Percentiles rank a stretch among this genome's conserved stretches.
Evolutionary conservation across 2,113 vertebrate species (phyloP).

Genomic region (Megaceryle maxima): DNA sequence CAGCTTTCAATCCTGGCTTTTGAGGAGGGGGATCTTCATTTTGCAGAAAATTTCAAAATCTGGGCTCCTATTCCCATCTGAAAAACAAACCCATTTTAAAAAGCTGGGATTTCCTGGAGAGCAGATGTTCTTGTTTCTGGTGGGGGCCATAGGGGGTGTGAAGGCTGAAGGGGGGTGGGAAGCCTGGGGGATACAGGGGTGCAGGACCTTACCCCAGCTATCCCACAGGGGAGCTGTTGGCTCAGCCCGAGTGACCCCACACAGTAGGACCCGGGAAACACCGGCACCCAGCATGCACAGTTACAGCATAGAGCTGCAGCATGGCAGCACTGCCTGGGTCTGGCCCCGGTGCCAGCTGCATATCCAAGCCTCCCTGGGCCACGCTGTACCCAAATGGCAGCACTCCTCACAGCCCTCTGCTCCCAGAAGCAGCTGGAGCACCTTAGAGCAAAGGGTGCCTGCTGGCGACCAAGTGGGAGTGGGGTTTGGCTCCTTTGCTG

Average conservation of each 20-base stretch:
- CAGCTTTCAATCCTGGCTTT: no score
- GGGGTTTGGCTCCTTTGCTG: not conserved
- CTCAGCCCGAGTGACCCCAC: not conserved
- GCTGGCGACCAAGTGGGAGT: not conserved
- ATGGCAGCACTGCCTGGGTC: not conserved
- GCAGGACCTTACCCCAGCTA: not conserved
- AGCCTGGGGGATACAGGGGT: fast-evolving
- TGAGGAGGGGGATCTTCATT: not conserved
- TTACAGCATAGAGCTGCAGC: not conserved
- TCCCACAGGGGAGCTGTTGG: not conserved
- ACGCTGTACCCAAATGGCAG: fast-evolving
- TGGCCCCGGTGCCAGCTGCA: not conserved
- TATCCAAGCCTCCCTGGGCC: not conserved
- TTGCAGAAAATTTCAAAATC: not conserved
- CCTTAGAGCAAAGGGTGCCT: not conserved
- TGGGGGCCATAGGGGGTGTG: not conserved
- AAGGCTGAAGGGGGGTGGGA: not conserved
- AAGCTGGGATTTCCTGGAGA: not conserved
- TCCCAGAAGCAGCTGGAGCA: not conserved
- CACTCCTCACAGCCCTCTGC: no score
- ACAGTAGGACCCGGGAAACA: not conserved
- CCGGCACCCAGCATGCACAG: fast-evolving
- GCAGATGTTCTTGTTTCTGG: not conserved
- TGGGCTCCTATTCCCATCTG: not conserved
- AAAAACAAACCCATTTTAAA: not conserved